phyloP scores from a whole-genome alignment of 2,888 invertebrate genomes.

The Drosophila borealis region DNA sequence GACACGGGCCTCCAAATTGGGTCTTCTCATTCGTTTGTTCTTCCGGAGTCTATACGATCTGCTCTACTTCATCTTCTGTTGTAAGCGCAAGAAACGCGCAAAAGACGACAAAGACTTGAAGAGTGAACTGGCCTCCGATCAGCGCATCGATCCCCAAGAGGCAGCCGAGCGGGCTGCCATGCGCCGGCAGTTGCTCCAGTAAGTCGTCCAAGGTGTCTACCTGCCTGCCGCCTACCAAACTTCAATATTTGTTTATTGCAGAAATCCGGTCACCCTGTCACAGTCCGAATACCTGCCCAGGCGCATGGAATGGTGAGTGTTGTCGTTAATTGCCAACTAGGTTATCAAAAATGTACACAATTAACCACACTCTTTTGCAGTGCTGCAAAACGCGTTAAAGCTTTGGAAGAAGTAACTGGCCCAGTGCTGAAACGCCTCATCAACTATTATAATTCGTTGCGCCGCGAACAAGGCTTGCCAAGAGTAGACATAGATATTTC shows the following conservation, averaged over 20 bases:
- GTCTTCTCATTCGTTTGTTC: constrained; percentile 1
- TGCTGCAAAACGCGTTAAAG: constrained; percentile 3
- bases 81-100: not conserved
- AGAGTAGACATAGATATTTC: not conserved
- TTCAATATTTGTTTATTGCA: not conserved
- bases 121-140: constrained; percentile 2
- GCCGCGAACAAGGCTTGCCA: not conserved
- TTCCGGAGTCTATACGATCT: constrained; percentile 8
- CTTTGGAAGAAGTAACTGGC: constrained; percentile 16
- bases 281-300: constrained; percentile 29
- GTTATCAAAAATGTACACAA: not conserved
- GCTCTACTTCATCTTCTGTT: not conserved
- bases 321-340: no score
- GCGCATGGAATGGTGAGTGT: constrained; percentile 28
- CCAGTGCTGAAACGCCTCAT: constrained; percentile 1
- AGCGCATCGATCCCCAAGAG: not conserved
- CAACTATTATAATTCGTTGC: constrained; percentile 8
- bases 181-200: not conserved
- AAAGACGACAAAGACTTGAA: constrained; percentile 5
- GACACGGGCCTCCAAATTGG: constrained; percentile 5
- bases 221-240: no score
- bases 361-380: constrained; percentile 6
- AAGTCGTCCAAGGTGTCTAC: not conserved
- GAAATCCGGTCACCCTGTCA: not conserved
- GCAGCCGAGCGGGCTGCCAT: not conserved